Percentiles rank a stretch among this genome's conserved stretches.
These are phyloP conservation scores for Drosophila seguyi DNA, from an alignment of 1,140 invertebrate genomes.

Conservation along the genomic window DNA sequence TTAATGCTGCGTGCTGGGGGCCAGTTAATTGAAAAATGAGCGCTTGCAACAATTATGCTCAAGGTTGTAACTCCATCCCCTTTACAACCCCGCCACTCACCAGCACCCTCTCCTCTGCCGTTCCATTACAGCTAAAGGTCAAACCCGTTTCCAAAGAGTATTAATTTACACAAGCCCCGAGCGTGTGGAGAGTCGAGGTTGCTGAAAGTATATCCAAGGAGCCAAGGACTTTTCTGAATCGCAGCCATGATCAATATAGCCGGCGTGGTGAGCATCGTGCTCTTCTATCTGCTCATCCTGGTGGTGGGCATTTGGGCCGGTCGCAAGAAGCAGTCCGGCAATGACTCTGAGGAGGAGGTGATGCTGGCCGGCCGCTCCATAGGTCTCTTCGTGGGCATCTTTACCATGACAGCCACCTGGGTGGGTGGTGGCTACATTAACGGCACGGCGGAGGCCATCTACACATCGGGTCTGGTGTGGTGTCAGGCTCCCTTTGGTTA, in stretches of 20 bases:
- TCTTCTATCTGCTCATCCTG: constrained; percentile 97
- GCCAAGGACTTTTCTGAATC: constrained; percentile 31
- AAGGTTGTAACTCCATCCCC: constrained; percentile 14
- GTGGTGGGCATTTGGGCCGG: constrained; percentile 98
- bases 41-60: constrained; percentile 25
- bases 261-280: constrained; percentile 95
- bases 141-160: constrained; percentile 37
- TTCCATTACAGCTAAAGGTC: constrained; percentile 59
- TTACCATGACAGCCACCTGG: constrained; percentile 99
- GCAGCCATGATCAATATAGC: constrained; percentile 94
- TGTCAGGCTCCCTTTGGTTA: constrained; percentile 99
- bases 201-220: constrained; percentile 8
- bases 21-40: constrained; percentile 50
- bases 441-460: constrained; percentile 98
- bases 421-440: constrained; percentile 99
- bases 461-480: constrained; percentile 96
- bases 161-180: constrained; percentile 32
- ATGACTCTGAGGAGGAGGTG: constrained; percentile 96
- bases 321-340: constrained; percentile 93
- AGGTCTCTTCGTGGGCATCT: constrained; percentile 97
- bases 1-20: constrained; percentile 49
- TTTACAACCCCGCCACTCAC: background rate
- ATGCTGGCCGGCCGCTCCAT: constrained; percentile 98
- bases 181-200: constrained; percentile 3
- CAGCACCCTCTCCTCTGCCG: background rate